Conservation (phyloP, 2,888 invertebrate genomes). For the Thera britannica region DNA sequence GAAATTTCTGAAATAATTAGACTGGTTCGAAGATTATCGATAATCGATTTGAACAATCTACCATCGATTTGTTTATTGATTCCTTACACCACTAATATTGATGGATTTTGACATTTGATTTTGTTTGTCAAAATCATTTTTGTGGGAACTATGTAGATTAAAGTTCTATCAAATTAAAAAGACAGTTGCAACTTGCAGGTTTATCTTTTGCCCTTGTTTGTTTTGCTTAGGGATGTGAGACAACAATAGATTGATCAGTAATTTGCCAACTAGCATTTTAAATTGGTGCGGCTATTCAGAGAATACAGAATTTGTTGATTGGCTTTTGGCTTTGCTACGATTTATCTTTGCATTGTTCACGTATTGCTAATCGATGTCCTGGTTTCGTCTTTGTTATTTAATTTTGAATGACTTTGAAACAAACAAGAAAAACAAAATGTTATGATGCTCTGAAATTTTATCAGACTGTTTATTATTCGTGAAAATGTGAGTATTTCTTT, state of each 20-base stretch:
- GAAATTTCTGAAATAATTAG: too few species aligned
- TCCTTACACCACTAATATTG: conserved; percentile 1
- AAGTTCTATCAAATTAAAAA: conserved; percentile 4
- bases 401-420: too few species aligned
- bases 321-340: too few species aligned
- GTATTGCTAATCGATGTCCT: too few species aligned
- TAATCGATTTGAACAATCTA: not conserved
- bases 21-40: not conserved
- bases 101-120: conserved; percentile 3
- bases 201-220: not conserved
- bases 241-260: not conserved
- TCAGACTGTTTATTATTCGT: not conserved
- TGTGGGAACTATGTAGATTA: not conserved
- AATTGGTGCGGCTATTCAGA: not conserved
- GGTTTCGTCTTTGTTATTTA: too few species aligned
- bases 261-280: not conserved
- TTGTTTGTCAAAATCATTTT: not conserved
- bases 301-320: too few species aligned
- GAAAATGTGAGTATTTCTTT: conserved; percentile 20
- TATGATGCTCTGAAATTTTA: conserved; percentile 3
- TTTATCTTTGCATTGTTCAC: too few species aligned
- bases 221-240: not conserved
- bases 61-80: not conserved
- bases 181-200: not conserved
- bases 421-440: too few species aligned